A percentile compares a stretch with the other conserved stretches of the same genome.
Evolutionary conservation across 2,888 invertebrate genomes (phyloP).

Genomic region (Latheticus oryzae): DNA sequence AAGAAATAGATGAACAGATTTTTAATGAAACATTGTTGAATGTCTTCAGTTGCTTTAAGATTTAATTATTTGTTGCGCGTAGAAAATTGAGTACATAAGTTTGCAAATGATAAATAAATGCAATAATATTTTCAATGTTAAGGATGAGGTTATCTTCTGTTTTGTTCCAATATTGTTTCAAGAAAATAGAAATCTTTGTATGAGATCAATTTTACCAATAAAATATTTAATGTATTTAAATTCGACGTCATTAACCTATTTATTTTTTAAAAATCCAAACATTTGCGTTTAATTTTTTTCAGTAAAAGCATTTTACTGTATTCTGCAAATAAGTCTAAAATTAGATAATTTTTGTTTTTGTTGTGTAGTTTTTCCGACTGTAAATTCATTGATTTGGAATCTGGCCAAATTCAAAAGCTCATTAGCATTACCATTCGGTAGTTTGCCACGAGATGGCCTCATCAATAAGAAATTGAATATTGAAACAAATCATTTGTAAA

Average conservation of each 20-base stretch:
- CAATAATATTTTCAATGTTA: constrained; percentile 24
- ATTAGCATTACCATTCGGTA: too few species aligned
- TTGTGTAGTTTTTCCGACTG: constrained; percentile 18
- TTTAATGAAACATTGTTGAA: too few species aligned
- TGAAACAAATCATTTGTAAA: constrained; percentile 10
- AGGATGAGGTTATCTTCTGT: constrained; percentile 31
- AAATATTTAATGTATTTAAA: too few species aligned
- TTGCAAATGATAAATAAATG: constrained; percentile 15
- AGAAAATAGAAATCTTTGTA: too few species aligned
- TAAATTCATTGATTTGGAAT: constrained; percentile 26
- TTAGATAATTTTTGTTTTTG: constrained; percentile 33
- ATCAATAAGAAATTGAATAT: constrained; percentile 1
- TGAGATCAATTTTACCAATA: too few species aligned
- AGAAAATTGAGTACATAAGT: too few species aligned
- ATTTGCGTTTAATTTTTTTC: too few species aligned
- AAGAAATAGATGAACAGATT: constrained; percentile 22
- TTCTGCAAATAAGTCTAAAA: constrained; percentile 27
- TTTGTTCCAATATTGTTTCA: constrained; percentile 11
- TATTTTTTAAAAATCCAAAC: too few species aligned
- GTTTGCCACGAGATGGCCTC: constrained; percentile 25
- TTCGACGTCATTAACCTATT: too few species aligned
- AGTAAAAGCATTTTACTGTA: constrained; percentile 32
- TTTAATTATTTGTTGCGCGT: too few species aligned
- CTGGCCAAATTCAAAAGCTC: constrained; percentile 22
- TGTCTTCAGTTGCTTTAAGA: too few species aligned